phyloP scores from a whole-genome alignment of 2,113 vertebrate species.

The Cercocebus atys region DNA sequence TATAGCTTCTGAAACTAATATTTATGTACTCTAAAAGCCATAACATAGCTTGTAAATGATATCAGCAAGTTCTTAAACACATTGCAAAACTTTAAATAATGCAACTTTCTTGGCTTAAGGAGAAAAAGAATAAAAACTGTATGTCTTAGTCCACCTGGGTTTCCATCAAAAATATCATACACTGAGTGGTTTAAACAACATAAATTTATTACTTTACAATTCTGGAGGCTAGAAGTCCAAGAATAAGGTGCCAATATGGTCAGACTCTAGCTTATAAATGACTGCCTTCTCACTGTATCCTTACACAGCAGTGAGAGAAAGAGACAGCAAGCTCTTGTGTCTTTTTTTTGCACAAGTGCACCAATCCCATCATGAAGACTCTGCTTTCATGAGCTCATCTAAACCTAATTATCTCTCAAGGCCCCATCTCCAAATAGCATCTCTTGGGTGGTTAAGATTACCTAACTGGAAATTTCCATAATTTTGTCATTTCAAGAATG shows the following conservation, averaged over 20 bases:
- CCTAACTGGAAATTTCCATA: not conserved
- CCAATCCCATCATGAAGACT: not conserved
- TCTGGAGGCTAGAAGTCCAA: not conserved
- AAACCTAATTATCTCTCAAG: not conserved
- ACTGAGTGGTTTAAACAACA: not conserved
- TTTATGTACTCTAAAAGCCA: not conserved
- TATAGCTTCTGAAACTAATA: not conserved
- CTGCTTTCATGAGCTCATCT: not conserved
- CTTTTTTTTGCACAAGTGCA: not conserved
- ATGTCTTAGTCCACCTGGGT: not conserved
- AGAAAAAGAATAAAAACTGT: not conserved
- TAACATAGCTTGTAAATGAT: not conserved
- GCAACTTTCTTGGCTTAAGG: not conserved
- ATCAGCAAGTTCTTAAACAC: not conserved
- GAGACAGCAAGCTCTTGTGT: not conserved
- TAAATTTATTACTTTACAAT: not conserved
- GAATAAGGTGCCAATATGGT: rapidly evolving
- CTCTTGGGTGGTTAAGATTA: not conserved
- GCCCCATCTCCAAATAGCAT: not conserved
- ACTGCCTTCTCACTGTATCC: not conserved
- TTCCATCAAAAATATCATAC: not conserved
- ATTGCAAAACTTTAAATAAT: not conserved
- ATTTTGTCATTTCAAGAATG: not conserved
- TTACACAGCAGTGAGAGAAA: not conserved
- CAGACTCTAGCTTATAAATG: not conserved